Conservation (phyloP, 2,113 vertebrate species). For the Chaetops frenatus region DNA sequence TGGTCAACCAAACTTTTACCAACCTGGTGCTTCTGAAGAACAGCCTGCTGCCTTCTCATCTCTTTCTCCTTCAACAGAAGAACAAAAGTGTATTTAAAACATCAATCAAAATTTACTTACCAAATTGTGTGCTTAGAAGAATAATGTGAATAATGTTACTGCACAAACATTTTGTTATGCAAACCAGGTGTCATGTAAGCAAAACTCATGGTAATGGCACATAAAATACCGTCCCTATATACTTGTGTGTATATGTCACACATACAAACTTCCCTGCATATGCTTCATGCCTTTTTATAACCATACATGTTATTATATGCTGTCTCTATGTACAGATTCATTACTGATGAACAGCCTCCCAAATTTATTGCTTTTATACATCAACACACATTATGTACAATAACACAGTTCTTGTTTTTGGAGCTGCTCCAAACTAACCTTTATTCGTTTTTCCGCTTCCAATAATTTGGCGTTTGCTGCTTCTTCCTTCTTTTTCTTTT, state of each 20-base stretch:
- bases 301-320: background rate
- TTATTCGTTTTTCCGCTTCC: slow-evolving; percentile 92
- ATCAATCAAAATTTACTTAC: background rate
- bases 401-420: background rate
- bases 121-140: background rate
- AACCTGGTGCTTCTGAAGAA: slow-evolving; percentile 95
- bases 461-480: slow-evolving; percentile 93
- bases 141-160: background rate
- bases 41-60: slow-evolving; percentile 87
- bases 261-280: background rate
- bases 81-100: background rate
- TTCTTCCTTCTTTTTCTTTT: slow-evolving; percentile 95
- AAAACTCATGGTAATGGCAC: background rate
- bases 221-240: background rate
- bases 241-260: background rate
- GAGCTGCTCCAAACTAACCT: slow-evolving; percentile 81
- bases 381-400: background rate
- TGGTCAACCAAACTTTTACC: background rate
- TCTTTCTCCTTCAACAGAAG: slow-evolving; percentile 87
- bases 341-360: background rate
- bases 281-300: background rate
- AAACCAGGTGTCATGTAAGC: background rate
- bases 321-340: background rate
- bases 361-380: background rate
- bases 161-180: background rate